A percentile compares a stretch with the other conserved stretches of the same genome.
These are phyloP conservation scores for Otolemur crassicaudatus DNA, from an alignment of 2,797 vertebrate species.

Conservation along the genomic window DNA sequence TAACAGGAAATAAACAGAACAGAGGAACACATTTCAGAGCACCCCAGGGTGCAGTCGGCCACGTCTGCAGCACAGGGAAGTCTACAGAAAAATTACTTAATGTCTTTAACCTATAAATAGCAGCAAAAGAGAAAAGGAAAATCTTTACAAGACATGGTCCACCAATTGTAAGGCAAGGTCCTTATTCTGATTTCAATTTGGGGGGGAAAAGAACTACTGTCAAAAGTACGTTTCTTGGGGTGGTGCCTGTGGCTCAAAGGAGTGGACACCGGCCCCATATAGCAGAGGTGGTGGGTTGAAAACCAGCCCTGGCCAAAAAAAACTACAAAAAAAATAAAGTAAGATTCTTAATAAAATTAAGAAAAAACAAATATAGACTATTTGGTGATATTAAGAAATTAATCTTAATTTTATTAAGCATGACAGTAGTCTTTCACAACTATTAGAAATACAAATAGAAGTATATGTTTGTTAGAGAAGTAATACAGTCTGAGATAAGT, in stretches of 20 bases:
- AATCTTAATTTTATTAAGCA: neutral
- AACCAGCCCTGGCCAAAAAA: too few relatives aligned
- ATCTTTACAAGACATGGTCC: neutral
- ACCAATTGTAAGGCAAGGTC: neutral
- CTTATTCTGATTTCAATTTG: neutral
- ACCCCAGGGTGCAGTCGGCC: neutral
- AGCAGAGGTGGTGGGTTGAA: too few relatives aligned
- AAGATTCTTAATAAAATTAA: neutral
- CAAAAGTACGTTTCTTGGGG: neutral
- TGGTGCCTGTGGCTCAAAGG: too few relatives aligned
- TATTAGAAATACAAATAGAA: neutral
- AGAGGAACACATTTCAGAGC: neutral
- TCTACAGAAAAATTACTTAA: slow-evolving; percentile 14
- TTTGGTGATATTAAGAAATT: neutral
- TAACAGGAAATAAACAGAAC: neutral
- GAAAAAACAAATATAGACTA: neutral
- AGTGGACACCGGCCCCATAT: too few relatives aligned
- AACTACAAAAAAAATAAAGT: neutral
- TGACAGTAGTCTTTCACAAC: neutral
- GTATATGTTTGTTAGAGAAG: slow-evolving; percentile 4
- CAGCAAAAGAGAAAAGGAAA: neutral
- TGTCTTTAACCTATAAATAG: slow-evolving; percentile 12
- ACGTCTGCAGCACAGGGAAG: neutral
- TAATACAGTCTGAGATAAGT: neutral
- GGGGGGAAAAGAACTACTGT: neutral